Evolutionary conservation across 1,140 invertebrate species (phyloP), one percentile per base, ranked within the genome.

Genomic region (Caenorhabditis tropicalis): DNA sequence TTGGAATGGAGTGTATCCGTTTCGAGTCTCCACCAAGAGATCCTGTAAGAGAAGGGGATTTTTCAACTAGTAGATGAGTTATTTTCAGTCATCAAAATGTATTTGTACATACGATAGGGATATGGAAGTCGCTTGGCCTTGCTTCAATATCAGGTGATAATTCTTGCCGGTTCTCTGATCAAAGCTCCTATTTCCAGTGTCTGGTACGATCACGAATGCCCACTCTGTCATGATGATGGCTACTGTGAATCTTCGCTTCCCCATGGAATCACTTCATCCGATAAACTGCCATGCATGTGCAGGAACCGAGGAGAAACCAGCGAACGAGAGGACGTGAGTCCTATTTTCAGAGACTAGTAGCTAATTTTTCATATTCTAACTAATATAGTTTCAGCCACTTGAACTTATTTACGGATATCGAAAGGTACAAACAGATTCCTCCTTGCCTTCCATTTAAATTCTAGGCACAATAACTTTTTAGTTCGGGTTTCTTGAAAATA

Each of bases 1-100:
- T 82, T 43, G 84, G 83, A 31, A 85, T 85, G 84, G 84, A 85
- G 60, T 85, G 84, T 48, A 85, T 85, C 29, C 80, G 84, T 6
- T 85, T 85, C 48, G 84, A 85, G 21, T 82, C 79, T 39, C 84
- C 84, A 27, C 84, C 84, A 24, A 82, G 21, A 24, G 83, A 79
- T 56, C 82, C 53, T 16, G 84, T 82, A 65, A 81, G 79, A 1
- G 29, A 6, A 2, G 2, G 74, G 16, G 4, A 36, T 16, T 16
- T 3, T 7, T 21, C 1, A 39, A 39, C 19, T 9, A 31, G 29
- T 33, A n/a, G 15, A 4, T 2, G 2, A 39, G 29, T 48, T 16
- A 29, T 58, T 80, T 82, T 82, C 39, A 85, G 84, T 70, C 29
- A 21, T 49, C 84, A 15, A 85, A 85, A 51, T 85, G 84, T 46